Percentiles rank a stretch among this genome's conserved stretches.
Evolutionary conservation across 2,113 vertebrate species (phyloP).

Genomic region (Oryzias javanicus): DNA sequence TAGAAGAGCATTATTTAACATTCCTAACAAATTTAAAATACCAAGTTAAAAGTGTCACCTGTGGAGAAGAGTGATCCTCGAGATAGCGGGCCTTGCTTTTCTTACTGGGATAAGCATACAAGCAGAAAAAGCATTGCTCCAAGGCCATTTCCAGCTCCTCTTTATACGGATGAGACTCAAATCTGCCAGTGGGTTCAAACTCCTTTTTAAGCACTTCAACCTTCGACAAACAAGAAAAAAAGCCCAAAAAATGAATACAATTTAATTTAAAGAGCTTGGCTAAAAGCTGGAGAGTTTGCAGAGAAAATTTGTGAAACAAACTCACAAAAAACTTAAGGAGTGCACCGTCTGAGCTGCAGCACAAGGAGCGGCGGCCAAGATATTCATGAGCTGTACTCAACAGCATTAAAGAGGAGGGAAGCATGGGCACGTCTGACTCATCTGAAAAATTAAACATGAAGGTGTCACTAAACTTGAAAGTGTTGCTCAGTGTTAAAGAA

Average conservation of each 20-base stretch:
- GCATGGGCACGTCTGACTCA: conserved; percentile 81
- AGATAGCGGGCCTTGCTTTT: conserved; percentile 97
- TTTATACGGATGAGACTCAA: conserved; percentile 88
- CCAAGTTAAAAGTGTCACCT: conserved; percentile 72
- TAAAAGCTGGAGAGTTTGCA: not conserved
- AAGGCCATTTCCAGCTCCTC: conserved; percentile 94
- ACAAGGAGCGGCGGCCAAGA: conserved; percentile 91
- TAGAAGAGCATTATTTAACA: not conserved
- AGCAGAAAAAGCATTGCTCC: conserved; percentile 96
- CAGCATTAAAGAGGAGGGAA: conserved; percentile 94
- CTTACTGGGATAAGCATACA: conserved; percentile 94
- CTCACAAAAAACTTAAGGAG: conserved; percentile 95
- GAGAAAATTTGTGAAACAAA: conserved; percentile 13
- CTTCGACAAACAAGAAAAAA: conserved; percentile 61
- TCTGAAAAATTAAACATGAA: conserved; percentile 55
- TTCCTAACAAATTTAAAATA: not conserved
- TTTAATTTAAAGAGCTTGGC: not conserved
- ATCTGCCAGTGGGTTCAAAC: conserved; percentile 76
- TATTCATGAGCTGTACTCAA: conserved; percentile 96
- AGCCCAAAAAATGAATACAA: not conserved
- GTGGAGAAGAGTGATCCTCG: conserved; percentile 93
- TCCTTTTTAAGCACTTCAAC: conserved; percentile 89
- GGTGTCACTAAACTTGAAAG: conserved; percentile 16
- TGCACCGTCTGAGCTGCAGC: conserved; percentile 91
- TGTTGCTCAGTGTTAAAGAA: not conserved